A percentile compares a stretch with the other conserved stretches of the same genome.
These are phyloP conservation scores for Drosophila aff. DNA, from an alignment of 1,140 invertebrate species.

Conservation along the genomic window DNA sequence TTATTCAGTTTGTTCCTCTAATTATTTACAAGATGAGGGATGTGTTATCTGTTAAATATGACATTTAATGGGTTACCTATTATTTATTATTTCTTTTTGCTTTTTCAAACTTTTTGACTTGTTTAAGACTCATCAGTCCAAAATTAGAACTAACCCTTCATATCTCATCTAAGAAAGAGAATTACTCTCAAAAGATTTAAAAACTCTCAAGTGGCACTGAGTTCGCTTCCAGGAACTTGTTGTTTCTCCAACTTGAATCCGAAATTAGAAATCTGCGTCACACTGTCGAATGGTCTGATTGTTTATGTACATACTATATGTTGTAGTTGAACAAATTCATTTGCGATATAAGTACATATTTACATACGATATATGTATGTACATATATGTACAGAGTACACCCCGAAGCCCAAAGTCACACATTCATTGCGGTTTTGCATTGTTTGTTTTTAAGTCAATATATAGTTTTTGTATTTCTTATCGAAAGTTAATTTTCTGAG, in stretches of 20 bases:
- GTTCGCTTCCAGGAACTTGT: conserved; percentile 19
- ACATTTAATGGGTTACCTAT: background rate
- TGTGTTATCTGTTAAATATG: background rate
- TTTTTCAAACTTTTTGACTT: too few species aligned
- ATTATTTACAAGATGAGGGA: background rate
- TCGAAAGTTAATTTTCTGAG: conserved; percentile 66
- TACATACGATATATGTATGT: conserved; percentile 29
- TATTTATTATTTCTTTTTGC: background rate
- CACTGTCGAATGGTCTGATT: conserved; percentile 31
- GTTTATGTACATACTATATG: conserved; percentile 40
- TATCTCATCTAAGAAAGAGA: background rate
- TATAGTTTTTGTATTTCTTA: conserved; percentile 42
- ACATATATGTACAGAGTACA: conserved; percentile 6
- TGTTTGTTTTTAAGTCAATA: conserved; percentile 12
- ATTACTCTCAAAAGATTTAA: conserved; percentile 4
- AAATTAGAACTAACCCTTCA: background rate
- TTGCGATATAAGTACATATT: conserved; percentile 67
- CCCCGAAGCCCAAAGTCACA: conserved; percentile 13
- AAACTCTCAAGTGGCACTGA: conserved; percentile 18
- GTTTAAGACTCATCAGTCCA: background rate
- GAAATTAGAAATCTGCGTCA: conserved; percentile 42
- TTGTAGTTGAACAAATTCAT: conserved; percentile 66
- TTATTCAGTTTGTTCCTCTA: background rate
- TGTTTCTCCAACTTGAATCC: conserved; percentile 29
- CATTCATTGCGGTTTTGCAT: conserved; percentile 25